Base-by-base conservation (phyloP, 2,888 invertebrate genomes). In the Pollenia amentaria region DNA sequence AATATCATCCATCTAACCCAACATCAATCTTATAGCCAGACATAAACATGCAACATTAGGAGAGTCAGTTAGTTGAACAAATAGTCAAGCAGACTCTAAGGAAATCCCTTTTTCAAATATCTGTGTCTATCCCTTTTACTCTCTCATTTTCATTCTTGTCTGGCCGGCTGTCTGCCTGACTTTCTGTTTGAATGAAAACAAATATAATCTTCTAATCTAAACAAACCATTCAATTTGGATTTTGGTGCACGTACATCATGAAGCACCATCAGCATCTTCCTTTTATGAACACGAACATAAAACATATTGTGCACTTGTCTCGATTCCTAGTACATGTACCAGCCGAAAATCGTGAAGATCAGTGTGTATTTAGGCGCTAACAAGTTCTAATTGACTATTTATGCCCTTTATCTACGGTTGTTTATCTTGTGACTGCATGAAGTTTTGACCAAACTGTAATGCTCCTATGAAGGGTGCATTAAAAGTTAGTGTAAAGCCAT, bases 361-460 rank as follows among this genome's bases (percentile, higher is more conserved):
- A 72, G 73, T 81, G 72, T 79, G 72, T 69, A 69, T 85, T 83
- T 78, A 85, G 86, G 87, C 88, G 88, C 86, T 88, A 88, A 88
- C 86, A 88, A 79, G 80, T 64, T 81, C 85, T 88, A 88, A 88
- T 86, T 88, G 87, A 79, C 84, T 87, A 81, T 87, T 81, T 85
- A 80, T 85, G 85, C 85, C 78, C 55, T 79, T 81, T 83, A 77
- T 80, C 80, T 87, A 40, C n/a, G 78, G 75, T 48, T 80, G 53
- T 82, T 77, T 81, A 82, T 84, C 80, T 78, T 55, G 48, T 29
- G 73, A 69, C 67, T 65, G 53, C 80, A 81, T 57, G n/a, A 38
- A 53, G 42, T 72, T 67, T 65, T 42, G 57, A 53, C 42, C 40
- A 69, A 70, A 64, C 53, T 76, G 67, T 78, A 73, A 67, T 75